Percentiles rank a stretch among this genome's conserved stretches.
These are phyloP conservation scores for Rana temporaria DNA, from an alignment of 2,113 vertebrate species.

Conservation along the genomic window DNA sequence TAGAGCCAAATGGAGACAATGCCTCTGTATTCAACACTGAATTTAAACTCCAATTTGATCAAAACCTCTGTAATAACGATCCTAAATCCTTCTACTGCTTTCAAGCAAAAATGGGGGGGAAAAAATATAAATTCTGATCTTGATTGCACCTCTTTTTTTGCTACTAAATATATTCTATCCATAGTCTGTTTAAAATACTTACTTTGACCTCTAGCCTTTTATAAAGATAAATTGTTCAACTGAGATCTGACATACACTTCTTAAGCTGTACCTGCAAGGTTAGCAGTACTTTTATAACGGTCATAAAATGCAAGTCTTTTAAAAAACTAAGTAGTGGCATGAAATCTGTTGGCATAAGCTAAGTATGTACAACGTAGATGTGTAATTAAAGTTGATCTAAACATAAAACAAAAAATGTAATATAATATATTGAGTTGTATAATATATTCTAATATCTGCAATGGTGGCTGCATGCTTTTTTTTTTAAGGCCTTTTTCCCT, in stretches of 20 bases:
- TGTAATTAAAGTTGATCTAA: no score
- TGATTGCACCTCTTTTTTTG: slow-evolving; percentile 66
- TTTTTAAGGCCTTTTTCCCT: no score
- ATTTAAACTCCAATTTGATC: slow-evolving; percentile 73
- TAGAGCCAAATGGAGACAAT: slow-evolving; percentile 71
- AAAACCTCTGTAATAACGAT: slow-evolving; percentile 73
- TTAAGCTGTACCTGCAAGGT: slow-evolving; percentile 67
- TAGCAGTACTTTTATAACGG: slow-evolving; percentile 62
- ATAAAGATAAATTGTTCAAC: slow-evolving; percentile 70
- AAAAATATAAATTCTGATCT: slow-evolving; percentile 62
- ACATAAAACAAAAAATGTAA: no score
- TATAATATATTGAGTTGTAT: no score
- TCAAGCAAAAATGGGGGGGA: slow-evolving; percentile 65
- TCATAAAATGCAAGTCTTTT: slow-evolving; percentile 65
- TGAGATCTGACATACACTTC: slow-evolving; percentile 70
- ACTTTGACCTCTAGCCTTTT: slow-evolving; percentile 65
- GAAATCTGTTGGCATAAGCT: not conserved
- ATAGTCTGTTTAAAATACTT: slow-evolving; percentile 66
- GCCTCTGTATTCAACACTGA: slow-evolving; percentile 70
- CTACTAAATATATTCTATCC: slow-evolving; percentile 73
- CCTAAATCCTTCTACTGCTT: slow-evolving; percentile 70
- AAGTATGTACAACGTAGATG: not conserved
- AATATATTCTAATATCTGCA: no score
- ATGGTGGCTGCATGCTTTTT: no score
- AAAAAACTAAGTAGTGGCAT: not conserved